Evolutionary conservation across 2,888 invertebrate genomes (phyloP).

Genomic region (Corbicula japonica): DNA sequence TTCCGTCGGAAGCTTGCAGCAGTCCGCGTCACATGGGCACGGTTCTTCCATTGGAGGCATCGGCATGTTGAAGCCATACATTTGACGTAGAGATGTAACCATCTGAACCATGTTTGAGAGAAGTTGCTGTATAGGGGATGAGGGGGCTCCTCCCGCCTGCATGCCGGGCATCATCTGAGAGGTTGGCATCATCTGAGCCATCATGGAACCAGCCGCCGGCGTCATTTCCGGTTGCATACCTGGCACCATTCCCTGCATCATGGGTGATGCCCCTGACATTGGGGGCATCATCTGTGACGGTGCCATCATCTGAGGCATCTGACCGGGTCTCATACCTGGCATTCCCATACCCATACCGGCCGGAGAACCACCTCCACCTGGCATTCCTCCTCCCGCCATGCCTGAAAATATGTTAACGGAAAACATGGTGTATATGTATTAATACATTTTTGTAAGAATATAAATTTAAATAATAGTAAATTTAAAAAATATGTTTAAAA

Average conservation of each 20-base stretch:
- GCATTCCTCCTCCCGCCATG: too few relatives aligned
- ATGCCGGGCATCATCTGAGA: conserved; percentile 3
- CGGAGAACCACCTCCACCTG: too few relatives aligned
- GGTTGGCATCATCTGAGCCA: conserved; percentile 10
- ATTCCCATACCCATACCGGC: too few relatives aligned
- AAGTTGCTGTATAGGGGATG: conserved; percentile 18
- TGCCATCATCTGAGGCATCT: conserved; percentile 16
- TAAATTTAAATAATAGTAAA: too few relatives aligned
- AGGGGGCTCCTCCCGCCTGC: not conserved
- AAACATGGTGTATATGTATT: too few relatives aligned
- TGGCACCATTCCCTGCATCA: conserved; percentile 19
- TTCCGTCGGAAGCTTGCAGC: conserved; percentile 54
- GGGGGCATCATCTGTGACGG: not conserved
- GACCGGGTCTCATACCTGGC: too few relatives aligned
- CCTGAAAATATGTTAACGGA: too few relatives aligned
- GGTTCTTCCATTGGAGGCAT: conserved; percentile 59
- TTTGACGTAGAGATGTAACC: conserved; percentile 35
- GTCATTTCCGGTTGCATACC: conserved; percentile 7
- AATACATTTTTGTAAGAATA: too few relatives aligned
- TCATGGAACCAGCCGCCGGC: conserved; percentile 2
- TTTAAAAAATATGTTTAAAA: too few relatives aligned
- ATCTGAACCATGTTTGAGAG: conserved; percentile 41
- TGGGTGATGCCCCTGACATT: not conserved
- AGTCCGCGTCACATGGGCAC: conserved; percentile 62
- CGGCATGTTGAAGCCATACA: conserved; percentile 24